Evolutionary conservation across 1,140 invertebrate genomes (phyloP).

Genomic region (Zophobas atratus): DNA sequence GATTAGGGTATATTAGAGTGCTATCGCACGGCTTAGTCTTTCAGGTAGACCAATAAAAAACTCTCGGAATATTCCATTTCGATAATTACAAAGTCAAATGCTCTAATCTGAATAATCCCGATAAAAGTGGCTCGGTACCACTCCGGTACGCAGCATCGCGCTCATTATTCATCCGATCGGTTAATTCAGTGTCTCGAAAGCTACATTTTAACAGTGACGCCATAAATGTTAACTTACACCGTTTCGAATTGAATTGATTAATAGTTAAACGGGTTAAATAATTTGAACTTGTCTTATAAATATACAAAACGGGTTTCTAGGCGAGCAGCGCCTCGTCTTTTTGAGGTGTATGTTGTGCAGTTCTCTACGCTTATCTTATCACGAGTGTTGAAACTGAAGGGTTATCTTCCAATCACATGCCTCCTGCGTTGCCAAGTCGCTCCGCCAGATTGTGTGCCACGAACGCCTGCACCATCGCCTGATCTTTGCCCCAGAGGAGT

Average conservation of each 20-base stretch:
- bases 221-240: conserved; percentile 40
- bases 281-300: conserved; percentile 49
- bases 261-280: conserved; percentile 48
- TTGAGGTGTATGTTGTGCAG: conserved; percentile 42
- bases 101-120: conserved; percentile 31
- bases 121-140: conserved; percentile 2
- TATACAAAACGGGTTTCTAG: conserved; percentile 47
- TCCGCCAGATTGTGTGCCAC: conserved; percentile 19
- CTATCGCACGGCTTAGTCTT: neutral
- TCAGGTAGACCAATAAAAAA: conserved; percentile 25
- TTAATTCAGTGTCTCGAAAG: conserved; percentile 34
- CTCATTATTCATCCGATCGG: conserved; percentile 34
- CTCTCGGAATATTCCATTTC: conserved; percentile 35
- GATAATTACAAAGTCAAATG: conserved; percentile 46
- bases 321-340: conserved; percentile 24
- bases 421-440: conserved; percentile 55
- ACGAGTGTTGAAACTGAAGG: conserved; percentile 52
- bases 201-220: conserved; percentile 31
- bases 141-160: neutral
- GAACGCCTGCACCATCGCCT: conserved; percentile 13
- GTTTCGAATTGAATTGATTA: conserved; percentile 49
- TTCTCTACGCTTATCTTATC: conserved; percentile 56
- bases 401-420: conserved; percentile 58
- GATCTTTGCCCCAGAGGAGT: conserved; percentile 34
- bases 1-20: neutral